Base-by-base conservation (phyloP, 2,888 invertebrate genomes). In the Agelastica alni region DNA sequence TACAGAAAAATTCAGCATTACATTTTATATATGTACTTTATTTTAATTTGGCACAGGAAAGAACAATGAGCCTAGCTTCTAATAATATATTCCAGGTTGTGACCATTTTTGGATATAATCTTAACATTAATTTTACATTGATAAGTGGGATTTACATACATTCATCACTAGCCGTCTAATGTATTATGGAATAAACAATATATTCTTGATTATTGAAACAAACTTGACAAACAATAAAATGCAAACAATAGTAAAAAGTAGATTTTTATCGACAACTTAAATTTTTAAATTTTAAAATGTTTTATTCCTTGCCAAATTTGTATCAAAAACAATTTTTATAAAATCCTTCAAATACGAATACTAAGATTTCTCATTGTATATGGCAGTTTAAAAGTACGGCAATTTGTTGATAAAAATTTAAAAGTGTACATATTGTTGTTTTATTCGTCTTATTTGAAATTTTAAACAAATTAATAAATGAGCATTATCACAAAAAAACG, bases 21-120 rank as follows among this genome's bases (percentile, higher is more conserved):
- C 66, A 62, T 61, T 64, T 70, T 74, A 71, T 69, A 71, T n/a
- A n/a, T n/a, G n/a, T 70, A 70, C 65, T 72, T 74, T 74, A 71
- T 73, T 74, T 70, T 69, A 76, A 73, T 77, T 77, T 77, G 77
- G 77, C 77, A 77, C 77, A 77, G 74, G 75, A 76, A 70, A 71
- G 66, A 77, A 77, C 75, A 77, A 72, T 77, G 76, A 77, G 75
- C 74, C 75, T 77, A 75, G 73, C 67, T 67, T 66, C 74, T 74
- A 76, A 68, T 70, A 70, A 68, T 68, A 68, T 65, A 70, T 67
- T 70, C 67, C 64, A 63, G 64, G 65, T 70, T 68, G 63, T 67
- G 66, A 67, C 59, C 71, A 70, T 71, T 70, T 49, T 70, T 69
- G 68, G 69, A 73, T 74, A 73, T 70, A 74, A 69, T 68, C 69